Base-by-base conservation (phyloP, 2,888 invertebrate genomes). In the Polydrusus pterygomalis region DNA sequence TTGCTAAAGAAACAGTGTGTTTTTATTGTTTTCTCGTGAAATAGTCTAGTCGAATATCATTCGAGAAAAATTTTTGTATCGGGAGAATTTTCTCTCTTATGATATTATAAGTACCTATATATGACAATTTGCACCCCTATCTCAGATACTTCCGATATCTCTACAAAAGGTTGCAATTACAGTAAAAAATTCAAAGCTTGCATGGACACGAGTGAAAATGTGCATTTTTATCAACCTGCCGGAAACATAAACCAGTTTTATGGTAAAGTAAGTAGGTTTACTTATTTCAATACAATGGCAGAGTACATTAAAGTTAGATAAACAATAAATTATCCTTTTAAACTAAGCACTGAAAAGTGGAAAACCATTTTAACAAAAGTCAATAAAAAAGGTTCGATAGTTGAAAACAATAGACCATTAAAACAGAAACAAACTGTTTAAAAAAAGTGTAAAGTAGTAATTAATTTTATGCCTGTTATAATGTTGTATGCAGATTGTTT, bases 371-470 rank as follows among this genome's bases (percentile, higher is more conserved):
- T 43, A 58, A 65, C 72, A 65, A 72, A 65, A 54, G 56, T 56
- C 65, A 56, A 58, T 72, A 72, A 72, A 60, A 72, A 25, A 25
- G 20, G 34, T 17, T 47, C 45, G 65, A 56, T 54, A 65, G 30
- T 17, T 11, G 40, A 64, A 65, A n/a, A 69, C 72, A 72, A 72
- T 72, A 64, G 72, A 45, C 63, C 58, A 65, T 72, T 65, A 72
- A 71, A 72, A 58, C 6, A 45, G 11, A 20, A 60, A 18, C 58
- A 34, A 58, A 54, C 51, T 20, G 20, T 11, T 45, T 2, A 58
- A 56, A 34, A 47, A 72, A 58, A 56, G 58, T 72, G 71, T 65
- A 45, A 56, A 65, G 17, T 13, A 0, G 58, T 49, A 70, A 69
- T 56, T 56, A 43, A 38, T 38, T 60, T 60, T 60, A 40, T 18